Evolutionary conservation across 2,888 invertebrate species (phyloP), one percentile per base, ranked within the genome.

Genomic region (Tinea semifulvella): DNA sequence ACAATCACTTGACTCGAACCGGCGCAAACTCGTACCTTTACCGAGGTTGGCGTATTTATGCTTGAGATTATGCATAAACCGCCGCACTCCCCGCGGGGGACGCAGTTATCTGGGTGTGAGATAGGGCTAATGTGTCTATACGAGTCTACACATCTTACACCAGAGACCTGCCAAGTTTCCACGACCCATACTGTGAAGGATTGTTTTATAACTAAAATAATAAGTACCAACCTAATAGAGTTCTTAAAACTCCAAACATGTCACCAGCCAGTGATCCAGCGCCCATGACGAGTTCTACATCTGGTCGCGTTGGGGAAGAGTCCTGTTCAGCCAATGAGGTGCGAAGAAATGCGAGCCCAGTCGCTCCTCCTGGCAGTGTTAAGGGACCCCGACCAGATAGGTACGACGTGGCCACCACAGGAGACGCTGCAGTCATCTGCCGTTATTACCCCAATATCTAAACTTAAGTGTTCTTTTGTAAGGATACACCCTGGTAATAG

Each of bases 241-340:
- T 75, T 35, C 89, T 73, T 51, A 90, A 65, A 28, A 86, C 84
- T 10, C 91, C 89, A 43, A 89, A 81, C 8, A 84, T 68, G 58
- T 93, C 93, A 0, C 91, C 88, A 44, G 88, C 89, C 6, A 93
- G 66, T 0, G 89, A 88, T 0, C 92, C 90, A 10, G 89, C 86
- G 0, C 91, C 90, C 67, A 93, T 80, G 6, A 94, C 90, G 10
- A 94, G 70, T 62, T 94, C 92, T 48, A 94, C 85, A 55, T 94
- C 92, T 0, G 94, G 90, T 48, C 94, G 84, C 49, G 89, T 90
- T 0, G 88, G 85, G 54, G 87, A 85, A 49, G 85, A 82, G 45
- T 81, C 77, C 1, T 58, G 52, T 8, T 27, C 55, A 0, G 86
- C 82, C 46, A 81, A 82, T 43, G 85, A 84, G 0, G 92, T 91